Percentiles rank a stretch among this genome's conserved stretches.
These are phyloP conservation scores for Pycnomerus fuliginosus DNA, from an alignment of 2,888 invertebrate species.

Conservation along the genomic window DNA sequence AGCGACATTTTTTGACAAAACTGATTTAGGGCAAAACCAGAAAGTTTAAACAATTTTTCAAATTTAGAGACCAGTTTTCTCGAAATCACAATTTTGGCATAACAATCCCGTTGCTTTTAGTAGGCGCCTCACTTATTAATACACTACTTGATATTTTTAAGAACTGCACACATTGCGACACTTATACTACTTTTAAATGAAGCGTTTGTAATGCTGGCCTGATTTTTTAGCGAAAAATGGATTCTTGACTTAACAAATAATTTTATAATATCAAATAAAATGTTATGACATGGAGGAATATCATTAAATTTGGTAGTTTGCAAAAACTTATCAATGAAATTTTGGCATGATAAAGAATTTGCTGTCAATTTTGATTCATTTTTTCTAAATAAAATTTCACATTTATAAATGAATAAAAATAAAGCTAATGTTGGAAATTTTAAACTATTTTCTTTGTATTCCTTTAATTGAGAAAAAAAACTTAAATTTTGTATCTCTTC, in stretches of 20 bases:
- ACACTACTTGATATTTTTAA: too few species aligned
- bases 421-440: background rate
- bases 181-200: too few species aligned
- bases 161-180: too few species aligned
- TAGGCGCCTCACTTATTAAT: too few species aligned
- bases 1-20: too few species aligned
- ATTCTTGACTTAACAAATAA: background rate
- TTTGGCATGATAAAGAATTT: background rate
- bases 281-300: background rate
- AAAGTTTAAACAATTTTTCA: too few species aligned
- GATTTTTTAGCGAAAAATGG: background rate
- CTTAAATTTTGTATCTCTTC: slow-evolving; percentile 1
- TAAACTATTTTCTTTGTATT: slow-evolving; percentile 2
- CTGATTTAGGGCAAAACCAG: too few species aligned
- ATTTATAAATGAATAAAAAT: background rate
- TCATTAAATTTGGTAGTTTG: too few species aligned
- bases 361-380: background rate
- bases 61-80: too few species aligned
- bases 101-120: too few species aligned
- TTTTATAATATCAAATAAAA: background rate
- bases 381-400: background rate
- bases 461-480: slow-evolving; percentile 4
- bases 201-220: too few species aligned
- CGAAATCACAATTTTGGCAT: too few species aligned
- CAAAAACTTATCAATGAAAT: background rate